A percentile compares a stretch with the other conserved stretches of the same genome.
Evolutionary conservation across 2,797 vertebrate species (phyloP).

Genomic region (Tinamus major): DNA sequence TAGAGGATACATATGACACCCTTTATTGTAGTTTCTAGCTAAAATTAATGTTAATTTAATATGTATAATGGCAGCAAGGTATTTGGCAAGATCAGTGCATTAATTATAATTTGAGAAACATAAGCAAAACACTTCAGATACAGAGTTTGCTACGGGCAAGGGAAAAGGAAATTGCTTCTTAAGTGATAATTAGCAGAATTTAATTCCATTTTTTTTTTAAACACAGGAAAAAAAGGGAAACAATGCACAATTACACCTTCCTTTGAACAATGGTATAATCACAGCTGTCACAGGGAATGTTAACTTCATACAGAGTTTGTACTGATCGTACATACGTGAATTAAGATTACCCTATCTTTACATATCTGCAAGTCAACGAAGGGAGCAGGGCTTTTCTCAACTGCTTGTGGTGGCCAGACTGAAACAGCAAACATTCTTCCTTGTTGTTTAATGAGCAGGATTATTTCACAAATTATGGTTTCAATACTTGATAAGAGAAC

Average conservation of each 20-base stretch:
- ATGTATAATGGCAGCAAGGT: not conserved
- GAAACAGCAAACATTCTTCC: not conserved
- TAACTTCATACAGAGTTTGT: not conserved
- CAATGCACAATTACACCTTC: not conserved
- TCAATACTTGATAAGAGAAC: not conserved
- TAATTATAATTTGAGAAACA: not conserved
- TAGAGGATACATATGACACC: not conserved
- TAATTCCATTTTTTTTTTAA: not conserved
- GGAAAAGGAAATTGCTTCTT: not conserved
- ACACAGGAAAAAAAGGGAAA: no score
- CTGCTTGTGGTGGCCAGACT: not conserved
- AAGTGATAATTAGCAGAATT: not conserved
- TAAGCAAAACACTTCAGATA: not conserved
- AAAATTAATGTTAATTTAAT: constrained; percentile 3
- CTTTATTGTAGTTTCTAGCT: not conserved
- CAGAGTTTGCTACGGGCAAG: not conserved
- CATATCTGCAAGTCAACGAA: not conserved
- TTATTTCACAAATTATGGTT: not conserved
- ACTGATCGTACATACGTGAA: not conserved
- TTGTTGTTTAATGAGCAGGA: not conserved
- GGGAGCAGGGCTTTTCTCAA: not conserved
- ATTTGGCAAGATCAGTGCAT: not conserved
- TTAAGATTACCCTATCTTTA: not conserved
- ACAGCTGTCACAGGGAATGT: not conserved
- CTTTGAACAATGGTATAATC: not conserved